phyloP scores from a whole-genome alignment of 1,140 invertebrate species.

The Prorops nasuta region DNA sequence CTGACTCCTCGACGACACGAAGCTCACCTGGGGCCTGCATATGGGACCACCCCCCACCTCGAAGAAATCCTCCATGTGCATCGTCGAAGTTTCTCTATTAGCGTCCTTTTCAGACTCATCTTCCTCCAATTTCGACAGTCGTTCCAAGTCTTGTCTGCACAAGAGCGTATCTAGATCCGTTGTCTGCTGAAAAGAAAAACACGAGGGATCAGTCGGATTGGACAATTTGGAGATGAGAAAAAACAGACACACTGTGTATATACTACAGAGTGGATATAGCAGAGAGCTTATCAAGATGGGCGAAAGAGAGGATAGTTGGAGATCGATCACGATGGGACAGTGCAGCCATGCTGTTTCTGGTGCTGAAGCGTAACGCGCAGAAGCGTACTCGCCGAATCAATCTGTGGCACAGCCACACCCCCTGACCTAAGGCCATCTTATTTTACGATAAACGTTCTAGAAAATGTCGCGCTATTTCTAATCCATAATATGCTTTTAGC shows the following conservation, averaged over 20 bases:
- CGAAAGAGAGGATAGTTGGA: conserved; percentile 6
- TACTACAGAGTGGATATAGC: not conserved
- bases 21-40: conserved; percentile 52
- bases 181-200: conserved; percentile 54
- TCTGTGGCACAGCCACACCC: conserved; percentile 50
- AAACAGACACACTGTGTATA: no score
- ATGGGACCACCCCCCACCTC: conserved; percentile 45
- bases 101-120: conserved; percentile 59
- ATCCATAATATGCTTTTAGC: no score
- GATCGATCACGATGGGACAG: conserved; percentile 3
- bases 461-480: conserved; percentile 29
- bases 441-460: conserved; percentile 35
- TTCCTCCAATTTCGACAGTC: conserved; percentile 58
- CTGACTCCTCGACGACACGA: conserved; percentile 57
- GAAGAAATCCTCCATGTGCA: conserved; percentile 69
- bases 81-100: conserved; percentile 60
- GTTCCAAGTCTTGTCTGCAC: conserved; percentile 61
- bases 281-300: conserved; percentile 20
- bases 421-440: conserved; percentile 51
- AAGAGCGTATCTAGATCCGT: conserved; percentile 64
- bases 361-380: conserved; percentile 48
- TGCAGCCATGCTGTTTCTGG: conserved; percentile 42
- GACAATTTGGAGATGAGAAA: no score
- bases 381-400: conserved; percentile 49
- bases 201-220: not conserved